Base-by-base conservation (phyloP, 2,888 invertebrate species). In the Nomada ruficornis region DNA sequence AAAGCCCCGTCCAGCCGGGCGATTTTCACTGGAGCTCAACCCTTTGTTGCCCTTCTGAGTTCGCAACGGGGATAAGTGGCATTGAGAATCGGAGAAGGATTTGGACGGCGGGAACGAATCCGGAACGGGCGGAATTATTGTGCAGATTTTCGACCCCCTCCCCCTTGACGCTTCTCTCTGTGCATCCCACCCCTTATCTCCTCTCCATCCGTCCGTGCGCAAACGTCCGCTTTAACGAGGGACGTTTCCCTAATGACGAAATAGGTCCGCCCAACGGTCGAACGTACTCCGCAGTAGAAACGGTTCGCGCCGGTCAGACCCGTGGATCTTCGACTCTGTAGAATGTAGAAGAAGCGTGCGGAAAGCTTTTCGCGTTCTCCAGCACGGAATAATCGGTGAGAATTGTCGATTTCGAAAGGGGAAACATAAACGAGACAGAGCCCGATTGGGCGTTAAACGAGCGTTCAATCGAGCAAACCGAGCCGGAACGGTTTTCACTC, bases 71-170 rank as follows among this genome's bases (percentile, higher is more conserved):
- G 77, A 75, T 83, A 86, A 81, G 80, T 83, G 74, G 86, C 83
- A 81, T 85, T 64, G 83, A 78, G 85, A 85, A 86, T 86, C 74
- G 86, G 83, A 79, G 86, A 86, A 83, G 85, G 86, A 70, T 86
- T 85, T 83, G 80, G 78, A 65, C 76, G 59, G 70, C 44, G 44
- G 57, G 74, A 63, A 59, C 77, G 86, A 70, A 77, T 84, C 77
- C 79, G 72, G 67, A 77, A 82, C 70, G 79, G 85, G 72, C 70
- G 73, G 84, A 85, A 86, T 86, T 86, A 86, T 86, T 75, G 81
- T 81, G 81, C 68, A 77, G 83, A 36, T 83, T 83, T 81, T 74
- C 69, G 13, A 74, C 36, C 47, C 59, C 29, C 59, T 54, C 60
- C 13, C 20, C 44, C 69, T 10, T 36, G 20, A 50, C n/a, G 50